phyloP scores from a whole-genome alignment of 2,888 invertebrate genomes.

The Cephus sareptanus region DNA sequence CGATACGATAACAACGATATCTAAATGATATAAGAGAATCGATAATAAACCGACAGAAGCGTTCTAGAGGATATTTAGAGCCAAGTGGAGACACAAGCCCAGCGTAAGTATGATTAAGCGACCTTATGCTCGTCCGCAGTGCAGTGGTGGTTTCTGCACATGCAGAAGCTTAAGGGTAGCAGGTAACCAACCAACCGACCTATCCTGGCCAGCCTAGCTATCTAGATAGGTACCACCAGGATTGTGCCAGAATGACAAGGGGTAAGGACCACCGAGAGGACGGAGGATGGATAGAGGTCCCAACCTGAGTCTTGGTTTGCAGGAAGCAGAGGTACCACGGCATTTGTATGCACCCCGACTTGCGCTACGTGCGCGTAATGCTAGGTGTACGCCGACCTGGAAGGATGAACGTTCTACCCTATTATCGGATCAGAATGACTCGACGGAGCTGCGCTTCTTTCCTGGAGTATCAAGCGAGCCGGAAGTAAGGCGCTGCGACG shows the following conservation, averaged over 20 bases:
- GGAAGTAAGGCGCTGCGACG: not conserved
- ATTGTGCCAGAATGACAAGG: not conserved
- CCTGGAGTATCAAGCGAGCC: not conserved
- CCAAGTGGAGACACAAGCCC: conserved; percentile 11
- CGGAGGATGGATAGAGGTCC: not conserved
- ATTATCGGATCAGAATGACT: not conserved
- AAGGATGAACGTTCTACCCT: not conserved
- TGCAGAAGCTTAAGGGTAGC: not conserved
- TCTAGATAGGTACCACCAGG: not conserved
- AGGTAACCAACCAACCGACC: not conserved
- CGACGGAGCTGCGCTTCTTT: not conserved
- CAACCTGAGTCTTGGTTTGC: not conserved
- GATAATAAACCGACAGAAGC: not conserved
- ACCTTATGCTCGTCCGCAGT: conserved; percentile 40
- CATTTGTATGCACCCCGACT: not conserved
- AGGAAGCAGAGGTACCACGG: not conserved
- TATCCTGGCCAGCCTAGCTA: not conserved
- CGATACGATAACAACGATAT: not conserved
- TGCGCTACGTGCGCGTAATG: not conserved
- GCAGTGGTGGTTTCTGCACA: conserved; percentile 21
- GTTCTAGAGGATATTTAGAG: not conserved
- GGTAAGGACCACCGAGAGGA: not conserved
- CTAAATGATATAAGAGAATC: not conserved
- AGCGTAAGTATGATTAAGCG: conserved; percentile 46
- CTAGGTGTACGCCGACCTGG: not conserved